These are phyloP conservation scores for Gnathonemus echidnorhynchus DNA, from an alignment of 2,113 vertebrate genomes.

Conservation along the genomic window DNA sequence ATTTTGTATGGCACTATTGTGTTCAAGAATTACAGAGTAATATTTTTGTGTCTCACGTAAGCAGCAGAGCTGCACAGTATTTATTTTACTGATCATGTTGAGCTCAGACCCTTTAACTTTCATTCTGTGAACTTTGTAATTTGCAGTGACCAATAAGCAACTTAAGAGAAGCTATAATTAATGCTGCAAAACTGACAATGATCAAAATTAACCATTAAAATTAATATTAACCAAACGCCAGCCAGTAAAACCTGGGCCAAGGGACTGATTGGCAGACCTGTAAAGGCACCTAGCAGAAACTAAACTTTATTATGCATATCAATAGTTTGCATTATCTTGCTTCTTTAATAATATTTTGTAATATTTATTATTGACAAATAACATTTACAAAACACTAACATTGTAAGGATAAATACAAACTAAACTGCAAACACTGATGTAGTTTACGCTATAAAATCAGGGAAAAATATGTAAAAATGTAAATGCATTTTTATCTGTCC, in stretches of 20 bases:
- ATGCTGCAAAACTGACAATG: not conserved
- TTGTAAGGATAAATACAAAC: not conserved
- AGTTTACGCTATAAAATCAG: not conserved
- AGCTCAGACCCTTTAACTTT: not conserved
- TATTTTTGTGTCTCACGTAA: not conserved
- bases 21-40: not conserved
- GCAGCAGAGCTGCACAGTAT: not conserved
- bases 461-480: not conserved
- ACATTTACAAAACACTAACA: not conserved
- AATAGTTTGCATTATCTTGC: not conserved
- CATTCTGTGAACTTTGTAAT: not conserved
- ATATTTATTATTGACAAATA: not conserved
- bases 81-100: not conserved
- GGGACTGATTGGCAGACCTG: not conserved
- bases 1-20: not conserved
- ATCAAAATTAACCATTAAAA: not conserved
- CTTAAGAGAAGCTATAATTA: not conserved
- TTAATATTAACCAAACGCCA: not conserved
- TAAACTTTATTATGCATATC: not conserved
- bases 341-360: not conserved
- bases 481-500: not conserved
- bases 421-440: not conserved
- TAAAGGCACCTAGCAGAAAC: not conserved
- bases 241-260: not conserved
- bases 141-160: not conserved